Percentiles rank a stretch among this genome's conserved stretches.
phyloP scores from a whole-genome alignment of 2,888 invertebrate species.

The Diachrysia chrysitis region DNA sequence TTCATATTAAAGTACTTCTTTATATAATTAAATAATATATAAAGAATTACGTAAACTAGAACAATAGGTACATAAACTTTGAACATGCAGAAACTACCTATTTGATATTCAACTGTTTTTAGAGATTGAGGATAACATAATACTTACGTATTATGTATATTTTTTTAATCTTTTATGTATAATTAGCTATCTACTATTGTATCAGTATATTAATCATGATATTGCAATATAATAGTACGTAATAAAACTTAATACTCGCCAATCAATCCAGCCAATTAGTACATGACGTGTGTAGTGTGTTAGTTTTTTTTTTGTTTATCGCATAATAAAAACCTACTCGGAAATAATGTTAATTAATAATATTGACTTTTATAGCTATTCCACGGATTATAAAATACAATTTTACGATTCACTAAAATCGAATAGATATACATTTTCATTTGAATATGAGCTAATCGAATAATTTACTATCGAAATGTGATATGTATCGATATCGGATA shows the following conservation, averaged over 20 bases:
- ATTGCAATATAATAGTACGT: slow-evolving; percentile 21
- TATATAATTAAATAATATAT: too few species aligned
- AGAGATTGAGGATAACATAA: too few species aligned
- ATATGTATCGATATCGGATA: slow-evolving; percentile 53
- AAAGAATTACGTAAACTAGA: too few species aligned
- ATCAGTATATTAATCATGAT: background rate
- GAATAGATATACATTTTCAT: slow-evolving; percentile 36
- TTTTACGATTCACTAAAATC: slow-evolving; percentile 48
- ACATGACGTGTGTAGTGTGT: slow-evolving; percentile 26
- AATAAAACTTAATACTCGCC: slow-evolving; percentile 26
- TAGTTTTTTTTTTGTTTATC: slow-evolving; percentile 46
- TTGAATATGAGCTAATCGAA: slow-evolving; percentile 47
- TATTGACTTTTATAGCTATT: slow-evolving; percentile 52
- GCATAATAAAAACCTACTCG: slow-evolving; percentile 39
- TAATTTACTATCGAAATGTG: slow-evolving; percentile 41
- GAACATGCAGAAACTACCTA: too few species aligned
- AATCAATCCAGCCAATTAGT: slow-evolving; percentile 37
- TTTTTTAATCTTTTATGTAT: too few species aligned
- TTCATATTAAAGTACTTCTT: too few species aligned
- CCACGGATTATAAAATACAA: slow-evolving; percentile 39
- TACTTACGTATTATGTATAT: too few species aligned
- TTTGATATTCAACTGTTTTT: too few species aligned
- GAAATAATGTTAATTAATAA: slow-evolving; percentile 54
- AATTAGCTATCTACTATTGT: background rate
- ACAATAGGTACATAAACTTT: too few species aligned